phyloP scores from a whole-genome alignment of 2,113 vertebrate species.

The Benthochromis sp. region DNA sequence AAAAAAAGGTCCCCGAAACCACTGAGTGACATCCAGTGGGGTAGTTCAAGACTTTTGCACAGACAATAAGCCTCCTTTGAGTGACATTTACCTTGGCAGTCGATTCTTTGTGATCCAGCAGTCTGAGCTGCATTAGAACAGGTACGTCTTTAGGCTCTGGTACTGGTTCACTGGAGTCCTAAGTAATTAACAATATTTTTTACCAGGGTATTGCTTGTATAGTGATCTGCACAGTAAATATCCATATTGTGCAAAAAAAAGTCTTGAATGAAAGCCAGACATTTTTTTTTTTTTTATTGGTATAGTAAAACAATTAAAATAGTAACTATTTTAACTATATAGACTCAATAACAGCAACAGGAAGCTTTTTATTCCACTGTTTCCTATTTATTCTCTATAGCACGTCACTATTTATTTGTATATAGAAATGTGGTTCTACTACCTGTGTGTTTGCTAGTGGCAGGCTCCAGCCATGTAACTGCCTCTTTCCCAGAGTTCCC shows the following conservation, averaged over 20 bases:
- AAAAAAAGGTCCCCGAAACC: background rate
- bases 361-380: background rate
- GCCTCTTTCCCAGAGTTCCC: constrained; percentile 69
- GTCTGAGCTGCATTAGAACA: constrained; percentile 68
- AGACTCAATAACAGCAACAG: background rate
- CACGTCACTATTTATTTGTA: background rate
- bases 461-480: constrained; percentile 77
- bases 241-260: background rate
- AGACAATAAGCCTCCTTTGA: background rate
- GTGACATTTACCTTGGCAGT: constrained; percentile 70
- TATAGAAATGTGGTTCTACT: background rate
- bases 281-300: background rate
- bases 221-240: background rate
- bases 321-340: background rate
- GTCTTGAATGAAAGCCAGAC: background rate
- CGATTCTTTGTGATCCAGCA: constrained; percentile 78
- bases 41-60: background rate
- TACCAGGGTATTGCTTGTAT: background rate
- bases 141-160: constrained; percentile 70
- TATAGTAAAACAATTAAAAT: background rate
- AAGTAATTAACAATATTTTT: background rate
- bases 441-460: constrained; percentile 61
- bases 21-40: background rate
- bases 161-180: constrained; percentile 45
- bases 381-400: background rate